Evolutionary conservation across 2,113 vertebrate genomes (phyloP), one percentile per base, ranked within the genome.

Genomic region (Aptenodytes forsteri): DNA sequence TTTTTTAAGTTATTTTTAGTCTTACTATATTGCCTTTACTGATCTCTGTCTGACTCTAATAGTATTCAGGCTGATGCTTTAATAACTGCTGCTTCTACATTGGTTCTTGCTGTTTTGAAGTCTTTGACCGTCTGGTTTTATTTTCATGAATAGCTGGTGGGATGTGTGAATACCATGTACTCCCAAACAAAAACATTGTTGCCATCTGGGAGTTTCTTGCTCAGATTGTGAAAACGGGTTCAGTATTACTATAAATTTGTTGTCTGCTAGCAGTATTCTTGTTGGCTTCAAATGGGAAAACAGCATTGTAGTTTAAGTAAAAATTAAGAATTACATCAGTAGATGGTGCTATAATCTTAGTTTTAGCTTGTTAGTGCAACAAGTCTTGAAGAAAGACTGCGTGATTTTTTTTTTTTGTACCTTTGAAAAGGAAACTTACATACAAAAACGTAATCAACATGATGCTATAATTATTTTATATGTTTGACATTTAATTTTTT

Each of bases 261-360:
- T 61, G 94, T 83, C 40, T 89, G 32, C 34, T 55, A n/a, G 32
- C 44, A 83, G 32, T 34, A 32, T 38, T 64, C 27, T 40, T 72
- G 13, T 47, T 89, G 42, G 25, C 26, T 91, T 83, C 34, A 94
- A 93, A 78, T 30, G 32, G 6, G 23, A 56, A 49, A 25, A 42
- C 2, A 23, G 38, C 6, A 3, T 47, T 49, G 21, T 40, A 8
- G 6, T 67, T 92, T 34, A 79, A 89, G 22, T 34, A 89, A 96
- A 97, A 96, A n/a, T 49, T 13, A 52, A 54, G 70, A 88, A 94
- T 78, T 90, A 79, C 55, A 92, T 97, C 98, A 98, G 97, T 98
- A 98, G 98, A 82, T 98, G 98, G 98, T 97, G 98, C 98, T 98
- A 75, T 97, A 95, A 96, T 98, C 93, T 97, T 96, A 97, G 83